Base-by-base conservation (phyloP, 2,888 invertebrate species). In the Sminthurides aquaticus region DNA sequence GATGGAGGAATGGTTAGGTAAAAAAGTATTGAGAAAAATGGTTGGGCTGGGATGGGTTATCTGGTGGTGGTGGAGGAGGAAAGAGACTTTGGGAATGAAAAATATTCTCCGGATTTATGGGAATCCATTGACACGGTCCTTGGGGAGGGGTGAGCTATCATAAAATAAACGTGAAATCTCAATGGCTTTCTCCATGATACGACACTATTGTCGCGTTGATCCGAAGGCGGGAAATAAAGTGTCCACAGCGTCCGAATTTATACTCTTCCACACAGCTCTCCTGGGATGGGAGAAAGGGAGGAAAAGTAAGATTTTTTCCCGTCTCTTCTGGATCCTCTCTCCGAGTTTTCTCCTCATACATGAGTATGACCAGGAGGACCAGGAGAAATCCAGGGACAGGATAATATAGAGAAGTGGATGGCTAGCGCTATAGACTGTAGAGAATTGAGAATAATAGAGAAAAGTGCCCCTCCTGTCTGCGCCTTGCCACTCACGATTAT, bases 141-240 rank as follows among this genome's bases (percentile, higher is more conserved):
- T 59, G 57, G 64, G 58, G 62, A 58, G 55, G 43, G 20, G 18
- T 26, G 57, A 58, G 43, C 58, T 64, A 64, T 64, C 64, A 64
- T 64, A 64, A 64, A 64, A 64, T 64, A 64, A 64, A 58, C 64
- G 64, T 64, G 64, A 64, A 64, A 58, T 64, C 64, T 64, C 64
- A 58, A 64, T 64, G 64, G 64, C 56, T 64, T 60, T 64, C 48
- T 57, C 52, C 52, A n/a, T 29, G 56, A 29, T 57, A 57, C 62
- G 61, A 61, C 55, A 61, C 22, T 54, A 54, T 54, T 56, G 48
- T 62, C 24, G n/a, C 34, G 55, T 61, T 61, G 43, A 56, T 57
- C 43, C 62, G 49, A 56, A 58, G 57, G 34, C 64, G 58, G 64
- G 58, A 64, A 64, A 64, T 64, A 64, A 64, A 64, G 58, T 64